Percentiles rank a stretch among this genome's conserved stretches.
Conservation (phyloP, 1,140 invertebrate species). For the Leptinotarsa defecta region DNA sequence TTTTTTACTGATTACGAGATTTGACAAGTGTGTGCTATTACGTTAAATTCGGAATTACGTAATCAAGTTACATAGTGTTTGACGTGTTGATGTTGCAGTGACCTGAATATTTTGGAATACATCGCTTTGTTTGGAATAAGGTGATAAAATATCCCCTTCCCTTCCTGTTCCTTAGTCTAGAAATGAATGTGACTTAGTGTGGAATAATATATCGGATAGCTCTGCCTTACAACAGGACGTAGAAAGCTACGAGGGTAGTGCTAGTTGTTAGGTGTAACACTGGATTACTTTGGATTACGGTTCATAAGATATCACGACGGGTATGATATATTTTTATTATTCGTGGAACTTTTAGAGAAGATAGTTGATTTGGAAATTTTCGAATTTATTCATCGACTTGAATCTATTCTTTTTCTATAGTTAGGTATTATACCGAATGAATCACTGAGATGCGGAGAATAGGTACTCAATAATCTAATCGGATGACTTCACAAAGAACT, state of each 20-base stretch:
- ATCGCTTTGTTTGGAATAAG: slow-evolving; percentile 2
- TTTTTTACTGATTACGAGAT: slow-evolving; percentile 11
- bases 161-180: background rate
- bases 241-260: background rate
- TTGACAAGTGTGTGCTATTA: slow-evolving; percentile 13
- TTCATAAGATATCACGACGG: too few relatives aligned
- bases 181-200: background rate
- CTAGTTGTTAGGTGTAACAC: background rate
- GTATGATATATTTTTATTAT: too few relatives aligned
- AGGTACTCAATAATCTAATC: too few relatives aligned
- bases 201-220: too few relatives aligned
- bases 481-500: too few relatives aligned
- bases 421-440: too few relatives aligned
- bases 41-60: slow-evolving; percentile 21
- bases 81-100: slow-evolving; percentile 29
- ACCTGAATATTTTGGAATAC: slow-evolving; percentile 26
- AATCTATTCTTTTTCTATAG: too few relatives aligned
- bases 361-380: too few relatives aligned
- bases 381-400: too few relatives aligned
- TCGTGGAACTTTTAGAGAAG: too few relatives aligned
- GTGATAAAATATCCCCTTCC: background rate
- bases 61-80: slow-evolving; percentile 17
- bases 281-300: too few relatives aligned
- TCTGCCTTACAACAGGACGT: background rate
- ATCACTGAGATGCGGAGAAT: too few relatives aligned